Evolutionary conservation across 2,797 vertebrate genomes (phyloP), one percentile per base, ranked within the genome.

Genomic region (Lacerta agilis): DNA sequence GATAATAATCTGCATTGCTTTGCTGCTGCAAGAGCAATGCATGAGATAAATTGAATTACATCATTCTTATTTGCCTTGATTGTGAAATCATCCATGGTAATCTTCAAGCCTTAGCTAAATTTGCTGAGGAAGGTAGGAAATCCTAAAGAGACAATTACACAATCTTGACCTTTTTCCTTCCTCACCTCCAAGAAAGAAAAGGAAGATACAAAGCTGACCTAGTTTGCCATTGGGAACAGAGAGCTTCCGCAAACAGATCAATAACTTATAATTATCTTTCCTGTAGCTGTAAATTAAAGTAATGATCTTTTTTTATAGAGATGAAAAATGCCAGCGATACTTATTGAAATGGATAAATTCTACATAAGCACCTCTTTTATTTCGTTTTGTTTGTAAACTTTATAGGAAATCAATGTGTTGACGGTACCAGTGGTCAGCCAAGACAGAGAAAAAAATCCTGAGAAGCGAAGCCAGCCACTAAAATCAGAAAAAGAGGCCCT

Each of bases 401-500:
- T 84, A 77, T 95, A 99, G 98, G 97, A 96, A 94, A 94, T 98
- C 90, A 98, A 98, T 82, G 97, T 98, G 85, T 97, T 97, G 95
- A 97, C 96, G 69, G 95, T 97, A 61, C 97, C 97, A 0, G 45
- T 98, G 71, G 96, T 97, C 92, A 97, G 97, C 95, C 97, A 97
- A 91, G 96, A 97, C 95, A 97, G 97, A 96, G 98, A 98, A 87
- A 97, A 97, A 92, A 97, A 97, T 92, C 95, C 89, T 2, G 98
- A 98, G 77, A 96, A 97, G 91, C 88, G 96, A 94, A 96, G 91
- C 78, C 97, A 97, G 3, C 97, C 97, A 69, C 96, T 98, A 81
- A 97, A 97, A 85, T 98, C 98, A 43, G 98, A 99, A 89, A 99
- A 98, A 90, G 98, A 99, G 94, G 99, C 99, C 8, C 96, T 99